phyloP scores from a whole-genome alignment of 2,888 invertebrate species.

The Pollenia angustigena region DNA sequence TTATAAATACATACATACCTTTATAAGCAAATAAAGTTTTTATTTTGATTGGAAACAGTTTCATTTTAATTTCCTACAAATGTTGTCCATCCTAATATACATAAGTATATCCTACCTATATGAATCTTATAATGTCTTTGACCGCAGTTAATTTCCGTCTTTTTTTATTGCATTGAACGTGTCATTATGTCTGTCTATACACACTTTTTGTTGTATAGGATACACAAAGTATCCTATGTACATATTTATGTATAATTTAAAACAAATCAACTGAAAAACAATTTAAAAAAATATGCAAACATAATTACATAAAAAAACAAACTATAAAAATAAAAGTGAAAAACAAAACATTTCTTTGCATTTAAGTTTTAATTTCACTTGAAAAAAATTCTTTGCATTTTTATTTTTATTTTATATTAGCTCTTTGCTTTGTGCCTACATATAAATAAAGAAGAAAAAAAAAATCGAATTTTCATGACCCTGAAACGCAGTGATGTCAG shows the following conservation, averaged over 20 bases:
- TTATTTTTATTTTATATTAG: slow-evolving; percentile 27
- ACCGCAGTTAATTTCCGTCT: slow-evolving; percentile 73
- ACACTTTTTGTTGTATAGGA: no score
- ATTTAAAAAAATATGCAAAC: slow-evolving; percentile 12
- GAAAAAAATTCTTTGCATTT: slow-evolving; percentile 2
- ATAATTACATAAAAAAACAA: neutral
- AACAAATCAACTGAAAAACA: slow-evolving; percentile 43
- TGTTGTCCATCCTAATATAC: no score
- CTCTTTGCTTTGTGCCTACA: slow-evolving; percentile 30
- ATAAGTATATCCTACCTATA: neutral
- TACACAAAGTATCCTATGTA: no score
- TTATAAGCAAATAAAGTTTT: no score
- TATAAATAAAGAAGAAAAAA: slow-evolving; percentile 47
- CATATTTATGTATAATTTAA: no score
- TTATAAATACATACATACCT: no score
- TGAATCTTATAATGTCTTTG: slow-evolving; percentile 64
- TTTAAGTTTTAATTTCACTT: slow-evolving; percentile 14
- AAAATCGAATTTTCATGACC: slow-evolving; percentile 83
- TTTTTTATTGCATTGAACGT: slow-evolving; percentile 56
- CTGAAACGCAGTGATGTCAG: slow-evolving; percentile 75
- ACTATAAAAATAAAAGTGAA: slow-evolving; percentile 17
- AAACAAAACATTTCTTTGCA: slow-evolving; percentile 2
- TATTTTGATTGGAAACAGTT: no score
- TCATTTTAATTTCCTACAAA: no score
- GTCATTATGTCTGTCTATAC: no score